Conservation (phyloP, 2,888 invertebrate genomes). For the Protula sp. region DNA sequence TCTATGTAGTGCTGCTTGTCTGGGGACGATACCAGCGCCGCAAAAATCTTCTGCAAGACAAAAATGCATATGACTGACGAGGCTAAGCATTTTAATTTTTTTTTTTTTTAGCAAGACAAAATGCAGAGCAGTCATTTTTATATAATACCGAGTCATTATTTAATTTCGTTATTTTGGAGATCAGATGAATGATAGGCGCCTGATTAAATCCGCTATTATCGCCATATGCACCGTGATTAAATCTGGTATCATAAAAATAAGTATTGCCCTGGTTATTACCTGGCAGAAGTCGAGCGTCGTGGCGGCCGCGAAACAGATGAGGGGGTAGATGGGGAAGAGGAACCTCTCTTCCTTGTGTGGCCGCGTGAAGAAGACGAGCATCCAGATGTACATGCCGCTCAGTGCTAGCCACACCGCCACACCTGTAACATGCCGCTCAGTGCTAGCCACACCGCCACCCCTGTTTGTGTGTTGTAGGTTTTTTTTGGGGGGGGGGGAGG, state of each 20-base stretch:
- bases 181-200: too few relatives aligned
- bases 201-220: too few relatives aligned
- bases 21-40: neutral
- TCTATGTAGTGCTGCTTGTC: conserved; percentile 66
- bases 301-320: conserved; percentile 59
- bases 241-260: too few relatives aligned
- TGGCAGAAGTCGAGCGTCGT: conserved; percentile 61
- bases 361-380: conserved; percentile 78
- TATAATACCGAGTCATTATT: too few relatives aligned
- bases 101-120: too few relatives aligned
- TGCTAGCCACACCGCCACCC: conserved; percentile 62
- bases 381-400: conserved; percentile 80
- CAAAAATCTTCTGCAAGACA: conserved; percentile 1
- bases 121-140: too few relatives aligned
- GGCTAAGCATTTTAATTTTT: too few relatives aligned
- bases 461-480: too few relatives aligned
- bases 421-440: conserved; percentile 65
- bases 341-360: conserved; percentile 92
- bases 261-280: too few relatives aligned
- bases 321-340: conserved; percentile 89
- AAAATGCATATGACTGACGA: neutral
- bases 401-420: conserved; percentile 65
- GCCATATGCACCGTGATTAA: too few relatives aligned
- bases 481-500: too few relatives aligned
- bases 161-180: too few relatives aligned